A percentile compares a stretch with the other conserved stretches of the same genome.
Conservation (phyloP, 2,113 vertebrate genomes). For the Pollimyrus isidori region DNA sequence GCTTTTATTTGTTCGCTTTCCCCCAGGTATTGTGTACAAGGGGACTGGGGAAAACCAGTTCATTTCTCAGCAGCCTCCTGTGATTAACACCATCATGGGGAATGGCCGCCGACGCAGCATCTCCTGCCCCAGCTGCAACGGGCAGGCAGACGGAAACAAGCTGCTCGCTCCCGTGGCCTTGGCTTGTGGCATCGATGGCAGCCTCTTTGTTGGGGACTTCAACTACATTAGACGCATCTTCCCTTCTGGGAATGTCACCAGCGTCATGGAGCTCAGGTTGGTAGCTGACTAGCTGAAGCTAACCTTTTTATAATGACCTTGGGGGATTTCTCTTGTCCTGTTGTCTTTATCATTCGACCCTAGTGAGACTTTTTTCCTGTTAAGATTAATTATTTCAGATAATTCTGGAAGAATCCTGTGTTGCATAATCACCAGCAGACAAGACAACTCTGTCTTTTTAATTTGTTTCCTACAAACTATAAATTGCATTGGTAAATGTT, state of each 20-base stretch:
- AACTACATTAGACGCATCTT: conserved; percentile 95
- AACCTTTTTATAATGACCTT: not conserved
- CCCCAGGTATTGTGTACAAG: conserved; percentile 90
- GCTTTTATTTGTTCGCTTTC: conserved; percentile 11
- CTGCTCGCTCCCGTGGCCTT: conserved; percentile 86
- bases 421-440: not conserved
- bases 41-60: conserved; percentile 95
- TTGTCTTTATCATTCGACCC: not conserved
- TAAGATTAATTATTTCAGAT: not conserved
- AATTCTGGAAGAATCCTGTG: not conserved
- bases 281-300: conserved; percentile 12
- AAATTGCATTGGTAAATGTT: not conserved
- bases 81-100: conserved; percentile 95
- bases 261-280: conserved; percentile 93
- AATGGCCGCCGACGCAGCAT: conserved; percentile 91
- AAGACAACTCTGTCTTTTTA: not conserved
- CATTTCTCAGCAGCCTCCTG: conserved; percentile 89
- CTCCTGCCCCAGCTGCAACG: conserved; percentile 95
- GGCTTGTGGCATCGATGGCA: conserved; percentile 89
- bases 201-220: conserved; percentile 93
- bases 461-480: not conserved
- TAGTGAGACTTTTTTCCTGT: not conserved
- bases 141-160: conserved; percentile 95
- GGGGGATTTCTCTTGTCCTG: not conserved
- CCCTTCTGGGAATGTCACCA: conserved; percentile 92